Evolutionary conservation across 2,888 invertebrate species (phyloP), one percentile per base, ranked within the genome.

Genomic region (Orchestes rusci): DNA sequence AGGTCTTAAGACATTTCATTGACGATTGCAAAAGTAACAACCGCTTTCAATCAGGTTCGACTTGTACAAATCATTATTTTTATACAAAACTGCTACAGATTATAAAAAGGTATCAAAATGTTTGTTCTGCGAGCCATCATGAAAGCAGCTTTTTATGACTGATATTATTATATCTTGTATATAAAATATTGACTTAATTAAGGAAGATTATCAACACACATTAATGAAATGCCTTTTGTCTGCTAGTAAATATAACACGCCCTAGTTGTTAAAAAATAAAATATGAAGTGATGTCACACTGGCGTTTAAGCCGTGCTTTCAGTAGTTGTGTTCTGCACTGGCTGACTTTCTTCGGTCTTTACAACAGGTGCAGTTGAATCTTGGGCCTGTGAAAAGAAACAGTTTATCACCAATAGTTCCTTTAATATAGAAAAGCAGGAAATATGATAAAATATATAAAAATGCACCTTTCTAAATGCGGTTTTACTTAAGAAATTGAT

Each of bases 271-370:
- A 64, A 65, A 61, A 63, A 64, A 53, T 51, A 47, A 64, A 63
- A 61, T 56, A 62, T 60, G 55, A 59, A 53, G 53, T 54, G 50
- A 57, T 58, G 55, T 59, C 56, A 60, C 59, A 57, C 57, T 46
- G 55, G 56, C 60, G 60, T 59, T 63, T 75, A 76, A 70, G 76
- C 76, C 66, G 73, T 74, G 72, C 75, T 76, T 66, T 77, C 77
- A 51, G 75, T 72, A 58, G 73, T 71, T 60, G 74, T 75, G 62
- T 74, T 75, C 67, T 75, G 75, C 67, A 75, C 75, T 59, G 74
- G 70, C 64, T 76, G 75, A 62, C 70, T 71, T 53, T 74, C 73
- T 73, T 74, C 68, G 56, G 64, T 57, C 57, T 66, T 65, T 53
- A 57, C 58, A n/a, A n/a, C n/a, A 56, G 66, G 60, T 61, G 61